Evolutionary conservation across 2,797 vertebrate species (phyloP).

Genomic region (Sciaenops ocellatus): DNA sequence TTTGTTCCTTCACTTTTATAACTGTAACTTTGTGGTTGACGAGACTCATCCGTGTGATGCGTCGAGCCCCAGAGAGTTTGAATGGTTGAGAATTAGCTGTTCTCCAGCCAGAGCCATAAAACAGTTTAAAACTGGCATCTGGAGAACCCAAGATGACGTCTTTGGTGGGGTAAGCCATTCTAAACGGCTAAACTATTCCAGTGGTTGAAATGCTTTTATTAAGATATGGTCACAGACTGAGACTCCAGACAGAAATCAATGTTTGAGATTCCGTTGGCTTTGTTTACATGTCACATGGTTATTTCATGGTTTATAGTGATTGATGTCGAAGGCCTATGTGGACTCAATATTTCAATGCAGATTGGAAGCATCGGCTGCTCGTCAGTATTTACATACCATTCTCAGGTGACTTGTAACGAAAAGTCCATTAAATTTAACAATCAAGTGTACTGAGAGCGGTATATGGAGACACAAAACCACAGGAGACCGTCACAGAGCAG

Average conservation of each 20-base stretch:
- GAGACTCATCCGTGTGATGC: slow-evolving; percentile 37
- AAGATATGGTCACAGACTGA: slow-evolving; percentile 51
- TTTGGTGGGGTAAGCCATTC: slow-evolving; percentile 53
- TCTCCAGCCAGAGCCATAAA: slow-evolving; percentile 51
- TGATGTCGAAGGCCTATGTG: slow-evolving; percentile 58
- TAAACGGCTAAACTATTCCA: slow-evolving; percentile 56
- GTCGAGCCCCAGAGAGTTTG: slow-evolving; percentile 28
- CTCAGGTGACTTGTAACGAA: slow-evolving; percentile 75
- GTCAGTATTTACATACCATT: slow-evolving; percentile 69
- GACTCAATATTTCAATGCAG: slow-evolving; percentile 69
- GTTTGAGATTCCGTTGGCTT: slow-evolving; percentile 59
- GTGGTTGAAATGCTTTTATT: slow-evolving; percentile 55
- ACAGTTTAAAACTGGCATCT: slow-evolving; percentile 58
- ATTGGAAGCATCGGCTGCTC: slow-evolving; percentile 58
- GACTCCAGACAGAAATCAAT: slow-evolving; percentile 58
- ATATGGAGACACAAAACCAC: slow-evolving; percentile 71
- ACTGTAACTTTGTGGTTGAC: slow-evolving; percentile 39
- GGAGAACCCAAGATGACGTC: slow-evolving; percentile 50
- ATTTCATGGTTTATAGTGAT: slow-evolving; percentile 64
- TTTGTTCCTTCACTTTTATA: slow-evolving; percentile 21
- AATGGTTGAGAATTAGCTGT: slow-evolving; percentile 44
- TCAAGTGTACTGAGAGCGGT: slow-evolving; percentile 78
- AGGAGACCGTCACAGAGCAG: slow-evolving; percentile 74
- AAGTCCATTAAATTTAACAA: slow-evolving; percentile 78
- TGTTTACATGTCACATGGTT: slow-evolving; percentile 61